Base-by-base conservation (phyloP, 2,113 vertebrate genomes). In the Grallaria varia region DNA sequence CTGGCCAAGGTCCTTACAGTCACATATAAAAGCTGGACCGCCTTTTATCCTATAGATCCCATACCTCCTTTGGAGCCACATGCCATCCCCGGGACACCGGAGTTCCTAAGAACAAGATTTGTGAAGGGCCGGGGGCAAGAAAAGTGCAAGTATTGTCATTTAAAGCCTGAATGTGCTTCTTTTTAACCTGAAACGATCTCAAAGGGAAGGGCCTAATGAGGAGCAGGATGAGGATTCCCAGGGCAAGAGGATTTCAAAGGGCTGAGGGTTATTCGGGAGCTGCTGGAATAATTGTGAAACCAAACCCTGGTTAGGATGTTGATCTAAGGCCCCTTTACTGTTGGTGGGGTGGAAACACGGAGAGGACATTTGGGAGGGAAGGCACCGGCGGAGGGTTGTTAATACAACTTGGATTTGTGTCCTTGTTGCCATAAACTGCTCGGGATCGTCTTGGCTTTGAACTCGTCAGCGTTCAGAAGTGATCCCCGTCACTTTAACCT, bases 221-320 rank as follows among this genome's bases (percentile, higher is more conserved):
- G 97, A 97, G 67, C 97, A 97, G 98, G 95, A 49, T 25, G 53
- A 94, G 86, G 90, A 95, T 97, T 96, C 95, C 90, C 95, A 85
- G 89, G 81, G 66, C 49, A 72, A 75, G 71, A 87, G 74, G 55
- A 81, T 97, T 97, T 97, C 97, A 97, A 97, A 98, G 97, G 79
- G 82, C 81, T 66, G 14, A 82, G 33, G 77, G 53, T 59, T 96
- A 6, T 91, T 95, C 89, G 90, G 83, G 84, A 95, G 94, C 94
- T 93, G 79, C 78, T 64, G 50, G 35, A 93, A 40, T 63, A 92
- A 95, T 89, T 97, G 78, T 60, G 73, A 85, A 95, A 85, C 25
- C 60, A 87, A 92, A 73, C 20, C 78, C 35, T 84, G 53, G 10
- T 5, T 5, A 64, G 88, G 42, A 62, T 72, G 84, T 88, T 77